Evolutionary conservation across 2,113 vertebrate genomes (phyloP).

Genomic region (Orientallactaga bullata): DNA sequence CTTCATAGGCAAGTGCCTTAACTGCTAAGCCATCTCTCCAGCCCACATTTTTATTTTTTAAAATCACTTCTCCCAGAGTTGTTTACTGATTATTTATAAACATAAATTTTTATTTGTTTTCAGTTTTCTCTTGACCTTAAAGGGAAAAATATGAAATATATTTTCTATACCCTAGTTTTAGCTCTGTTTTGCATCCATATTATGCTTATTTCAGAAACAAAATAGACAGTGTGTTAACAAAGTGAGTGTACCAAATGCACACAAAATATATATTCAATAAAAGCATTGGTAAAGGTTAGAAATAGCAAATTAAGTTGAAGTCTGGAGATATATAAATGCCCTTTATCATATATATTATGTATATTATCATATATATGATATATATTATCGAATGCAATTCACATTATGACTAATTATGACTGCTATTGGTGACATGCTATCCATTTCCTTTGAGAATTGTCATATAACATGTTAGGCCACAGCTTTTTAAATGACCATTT

Average conservation of each 20-base stretch:
- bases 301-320: conserved; percentile 10
- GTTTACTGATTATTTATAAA: conserved; percentile 26
- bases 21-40: too few species aligned
- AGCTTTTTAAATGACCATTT: conserved; percentile 38
- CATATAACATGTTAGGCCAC: background rate
- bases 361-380: too few species aligned
- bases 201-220: conserved; percentile 35
- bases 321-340: background rate
- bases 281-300: background rate
- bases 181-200: conserved; percentile 26
- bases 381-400: conserved; percentile 35
- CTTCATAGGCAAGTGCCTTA: too few species aligned
- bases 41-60: conserved; percentile 18
- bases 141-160: conserved; percentile 27
- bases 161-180: conserved; percentile 40
- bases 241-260: background rate
- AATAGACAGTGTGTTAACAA: background rate
- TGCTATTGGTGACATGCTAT: conserved; percentile 32
- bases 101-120: conserved; percentile 44
- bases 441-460: conserved; percentile 46
- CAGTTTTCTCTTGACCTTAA: conserved; percentile 58
- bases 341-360: background rate
- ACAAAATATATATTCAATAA: conserved; percentile 35
- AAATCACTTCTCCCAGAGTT: conserved; percentile 7
- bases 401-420: background rate